Conservation (phyloP, 2,888 invertebrate species). For the Eupithecia insigniata region DNA sequence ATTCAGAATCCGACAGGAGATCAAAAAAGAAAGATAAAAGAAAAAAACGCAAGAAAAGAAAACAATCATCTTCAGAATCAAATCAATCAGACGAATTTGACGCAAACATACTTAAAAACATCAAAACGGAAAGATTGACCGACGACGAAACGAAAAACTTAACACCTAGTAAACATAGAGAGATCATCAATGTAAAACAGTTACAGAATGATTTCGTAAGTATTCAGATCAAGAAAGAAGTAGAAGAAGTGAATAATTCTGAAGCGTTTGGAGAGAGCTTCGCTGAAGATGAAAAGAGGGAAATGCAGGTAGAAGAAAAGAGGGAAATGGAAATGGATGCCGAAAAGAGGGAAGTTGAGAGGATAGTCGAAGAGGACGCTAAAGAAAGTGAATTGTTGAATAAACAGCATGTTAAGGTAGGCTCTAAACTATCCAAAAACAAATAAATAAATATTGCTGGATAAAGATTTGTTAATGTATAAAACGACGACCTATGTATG, state of each 20-base stretch:
- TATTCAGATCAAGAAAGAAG: conserved; percentile 70
- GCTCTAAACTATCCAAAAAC: neutral
- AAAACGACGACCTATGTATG: too few relatives aligned
- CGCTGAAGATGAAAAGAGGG: conserved; percentile 19
- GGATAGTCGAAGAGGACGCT: conserved; percentile 31
- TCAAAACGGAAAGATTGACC: conserved; percentile 73
- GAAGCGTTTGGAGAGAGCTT: conserved; percentile 33
- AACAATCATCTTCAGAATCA: conserved; percentile 61
- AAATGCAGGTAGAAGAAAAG: conserved; percentile 21
- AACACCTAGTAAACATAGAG: conserved; percentile 66
- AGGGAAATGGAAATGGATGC: conserved; percentile 23
- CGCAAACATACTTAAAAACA: conserved; percentile 74
- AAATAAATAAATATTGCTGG: too few relatives aligned
- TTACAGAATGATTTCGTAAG: conserved; percentile 77
- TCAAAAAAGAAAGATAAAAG: conserved; percentile 50
- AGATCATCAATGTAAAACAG: conserved; percentile 79
- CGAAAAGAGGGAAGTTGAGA: conserved; percentile 16
- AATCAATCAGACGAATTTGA: conserved; percentile 69
- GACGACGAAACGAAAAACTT: conserved; percentile 73
- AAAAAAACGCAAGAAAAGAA: conserved; percentile 59
- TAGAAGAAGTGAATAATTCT: conserved; percentile 43
- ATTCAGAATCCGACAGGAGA: conserved; percentile 54
- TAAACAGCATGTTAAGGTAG: neutral
- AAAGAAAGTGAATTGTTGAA: neutral
- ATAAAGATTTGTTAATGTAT: too few relatives aligned